Evolutionary conservation across 1,140 invertebrate genomes (phyloP).

Genomic region (Hestina assimilis): DNA sequence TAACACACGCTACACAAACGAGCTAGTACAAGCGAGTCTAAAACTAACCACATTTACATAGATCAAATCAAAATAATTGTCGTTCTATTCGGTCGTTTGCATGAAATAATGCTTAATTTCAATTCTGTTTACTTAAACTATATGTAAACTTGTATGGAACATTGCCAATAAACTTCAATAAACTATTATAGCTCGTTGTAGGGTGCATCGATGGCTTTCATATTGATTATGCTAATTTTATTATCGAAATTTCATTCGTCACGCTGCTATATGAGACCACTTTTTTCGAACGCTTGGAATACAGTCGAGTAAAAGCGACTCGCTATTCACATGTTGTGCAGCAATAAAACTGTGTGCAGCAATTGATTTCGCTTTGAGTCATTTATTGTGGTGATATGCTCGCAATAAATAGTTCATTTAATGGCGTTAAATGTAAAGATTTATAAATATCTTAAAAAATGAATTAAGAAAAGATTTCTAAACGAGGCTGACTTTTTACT

Average conservation of each 20-base stretch:
- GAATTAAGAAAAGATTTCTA: too few species aligned
- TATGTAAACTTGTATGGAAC: conserved; percentile 59
- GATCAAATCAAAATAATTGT: conserved; percentile 62
- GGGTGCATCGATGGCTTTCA: conserved; percentile 57
- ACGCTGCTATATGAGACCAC: conserved; percentile 29
- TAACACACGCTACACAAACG: conserved; percentile 16
- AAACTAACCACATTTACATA: conserved; percentile 40
- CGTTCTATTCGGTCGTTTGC: conserved; percentile 55
- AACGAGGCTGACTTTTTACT: too few species aligned
- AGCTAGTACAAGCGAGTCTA: conserved; percentile 40
- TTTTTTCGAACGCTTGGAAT: conserved; percentile 33
- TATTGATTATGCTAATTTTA: conserved; percentile 76
- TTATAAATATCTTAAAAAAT: too few species aligned
- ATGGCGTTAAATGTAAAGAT: too few species aligned
- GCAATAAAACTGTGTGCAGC: conserved; percentile 28
- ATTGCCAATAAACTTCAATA: conserved; percentile 63
- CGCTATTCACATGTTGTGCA: conserved; percentile 23
- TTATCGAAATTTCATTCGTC: conserved; percentile 63
- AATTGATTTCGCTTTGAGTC: conserved; percentile 15
- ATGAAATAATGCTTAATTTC: conserved; percentile 72
- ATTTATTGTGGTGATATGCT: conserved; percentile 23
- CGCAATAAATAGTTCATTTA: too few species aligned
- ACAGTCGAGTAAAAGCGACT: conserved; percentile 5
- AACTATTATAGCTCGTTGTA: conserved; percentile 36
- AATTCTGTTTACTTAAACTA: conserved; percentile 58